These are phyloP conservation scores for Xiphorhynchus erythropygius DNA, from an alignment of 2,797 vertebrate genomes.

Conservation along the genomic window DNA sequence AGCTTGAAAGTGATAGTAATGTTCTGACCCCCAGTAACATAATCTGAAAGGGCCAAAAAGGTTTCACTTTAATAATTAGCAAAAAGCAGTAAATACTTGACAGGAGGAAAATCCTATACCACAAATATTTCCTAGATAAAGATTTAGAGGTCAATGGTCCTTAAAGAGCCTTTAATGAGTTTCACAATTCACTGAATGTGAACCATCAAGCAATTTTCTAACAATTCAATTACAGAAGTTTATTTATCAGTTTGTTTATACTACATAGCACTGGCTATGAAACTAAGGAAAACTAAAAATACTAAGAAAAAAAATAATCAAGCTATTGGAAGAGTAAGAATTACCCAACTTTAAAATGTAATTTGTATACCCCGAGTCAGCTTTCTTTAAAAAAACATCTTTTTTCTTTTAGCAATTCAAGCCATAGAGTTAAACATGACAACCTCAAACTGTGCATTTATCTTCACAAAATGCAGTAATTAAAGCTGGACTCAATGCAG, in stretches of 20 bases:
- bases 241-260: background rate
- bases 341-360: background rate
- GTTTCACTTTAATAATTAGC: background rate
- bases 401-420: background rate
- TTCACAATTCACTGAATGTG: background rate
- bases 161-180: background rate
- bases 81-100: background rate
- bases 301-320: background rate
- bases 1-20: background rate
- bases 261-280: background rate
- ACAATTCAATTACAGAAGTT: background rate
- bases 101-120: background rate
- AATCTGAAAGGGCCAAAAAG: background rate
- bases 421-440: background rate
- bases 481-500: background rate
- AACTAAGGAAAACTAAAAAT: background rate
- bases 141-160: background rate
- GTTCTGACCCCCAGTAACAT: background rate
- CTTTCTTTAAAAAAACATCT: background rate
- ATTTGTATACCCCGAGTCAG: background rate
- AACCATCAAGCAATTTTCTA: background rate
- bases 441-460: background rate
- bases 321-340: background rate
- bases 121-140: background rate
- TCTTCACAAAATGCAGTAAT: background rate